Percentiles rank a stretch among this genome's conserved stretches.
These are phyloP conservation scores for Alexandromys fortis DNA, from an alignment of 2,113 vertebrate genomes.

Conservation along the genomic window DNA sequence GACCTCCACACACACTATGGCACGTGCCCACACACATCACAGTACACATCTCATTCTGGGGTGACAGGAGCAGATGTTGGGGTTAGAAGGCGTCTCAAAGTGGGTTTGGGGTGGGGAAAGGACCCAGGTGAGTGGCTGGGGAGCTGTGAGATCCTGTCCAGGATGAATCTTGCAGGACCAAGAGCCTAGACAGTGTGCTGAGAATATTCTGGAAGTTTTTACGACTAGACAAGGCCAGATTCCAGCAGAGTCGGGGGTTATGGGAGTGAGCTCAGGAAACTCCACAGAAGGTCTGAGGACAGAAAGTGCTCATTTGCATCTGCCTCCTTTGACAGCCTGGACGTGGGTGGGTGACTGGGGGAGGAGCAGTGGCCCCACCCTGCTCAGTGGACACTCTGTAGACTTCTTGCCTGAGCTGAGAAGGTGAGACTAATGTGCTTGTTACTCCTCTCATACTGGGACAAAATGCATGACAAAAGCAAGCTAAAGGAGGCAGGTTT, in stretches of 20 bases:
- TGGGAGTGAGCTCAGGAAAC: too few relatives aligned
- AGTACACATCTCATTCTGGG: not conserved
- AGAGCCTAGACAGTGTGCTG: not conserved
- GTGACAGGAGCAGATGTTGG: not conserved
- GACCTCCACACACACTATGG: not conserved
- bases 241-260: not conserved
- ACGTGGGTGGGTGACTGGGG: not conserved
- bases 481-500: not conserved
- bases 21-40: not conserved
- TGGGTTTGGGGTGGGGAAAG: not conserved
- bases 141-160: not conserved
- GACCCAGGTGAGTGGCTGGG: not conserved
- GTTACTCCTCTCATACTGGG: too few relatives aligned
- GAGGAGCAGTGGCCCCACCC: not conserved
- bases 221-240: not conserved
- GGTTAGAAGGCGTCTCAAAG: not conserved
- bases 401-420: not conserved
- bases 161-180: accelerated
- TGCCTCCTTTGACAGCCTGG: not conserved
- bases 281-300: not conserved
- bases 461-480: not conserved
- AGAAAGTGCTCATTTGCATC: not conserved
- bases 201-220: not conserved
- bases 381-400: accelerated
- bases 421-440: not conserved